A percentile compares a stretch with the other conserved stretches of the same genome.
Evolutionary conservation across 2,113 vertebrate genomes (phyloP).

Genomic region (Nansenia antarctica): DNA sequence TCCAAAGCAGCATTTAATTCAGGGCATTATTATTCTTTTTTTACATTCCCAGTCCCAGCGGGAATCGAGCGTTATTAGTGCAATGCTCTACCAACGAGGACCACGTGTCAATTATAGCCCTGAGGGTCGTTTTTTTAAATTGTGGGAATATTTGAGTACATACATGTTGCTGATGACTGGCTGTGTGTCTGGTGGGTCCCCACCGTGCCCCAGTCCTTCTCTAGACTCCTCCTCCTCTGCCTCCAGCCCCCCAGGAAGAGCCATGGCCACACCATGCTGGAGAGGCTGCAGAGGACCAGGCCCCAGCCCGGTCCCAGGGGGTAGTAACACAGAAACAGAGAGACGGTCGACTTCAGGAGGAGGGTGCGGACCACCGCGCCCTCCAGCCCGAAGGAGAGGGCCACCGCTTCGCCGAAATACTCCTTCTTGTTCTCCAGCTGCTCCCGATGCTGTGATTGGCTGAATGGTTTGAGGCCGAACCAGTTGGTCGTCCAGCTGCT

Average conservation of each 20-base stretch:
- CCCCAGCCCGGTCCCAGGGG: not conserved
- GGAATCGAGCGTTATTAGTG: too few relatives aligned
- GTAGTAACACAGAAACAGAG: not conserved
- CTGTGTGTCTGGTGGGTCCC: not conserved
- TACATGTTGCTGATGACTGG: constrained; percentile 1
- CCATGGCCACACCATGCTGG: constrained; percentile 15
- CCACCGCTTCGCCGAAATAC: constrained; percentile 44
- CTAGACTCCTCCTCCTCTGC: not conserved
- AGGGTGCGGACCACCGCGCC: constrained; percentile 30
- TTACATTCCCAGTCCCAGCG: too few relatives aligned
- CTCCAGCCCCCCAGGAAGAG: constrained; percentile 13
- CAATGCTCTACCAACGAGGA: too few relatives aligned
- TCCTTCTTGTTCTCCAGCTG: constrained; percentile 35
- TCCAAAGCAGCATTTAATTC: too few relatives aligned
- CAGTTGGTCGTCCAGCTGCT: constrained; percentile 1
- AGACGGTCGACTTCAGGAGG: constrained; percentile 20
- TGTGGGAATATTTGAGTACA: too few relatives aligned
- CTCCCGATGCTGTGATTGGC: not conserved
- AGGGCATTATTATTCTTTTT: too few relatives aligned
- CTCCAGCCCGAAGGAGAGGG: constrained; percentile 47
- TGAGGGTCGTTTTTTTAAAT: too few relatives aligned
- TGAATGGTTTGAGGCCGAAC: constrained; percentile 8
- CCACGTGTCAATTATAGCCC: too few relatives aligned
- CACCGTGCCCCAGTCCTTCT: not conserved
- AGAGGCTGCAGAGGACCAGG: constrained; percentile 2